Evolutionary conservation across 30 jellyfish, hydroid and myxozoan species (phyloP).

Genomic region (Chrysaora quinquecirrha): DNA sequence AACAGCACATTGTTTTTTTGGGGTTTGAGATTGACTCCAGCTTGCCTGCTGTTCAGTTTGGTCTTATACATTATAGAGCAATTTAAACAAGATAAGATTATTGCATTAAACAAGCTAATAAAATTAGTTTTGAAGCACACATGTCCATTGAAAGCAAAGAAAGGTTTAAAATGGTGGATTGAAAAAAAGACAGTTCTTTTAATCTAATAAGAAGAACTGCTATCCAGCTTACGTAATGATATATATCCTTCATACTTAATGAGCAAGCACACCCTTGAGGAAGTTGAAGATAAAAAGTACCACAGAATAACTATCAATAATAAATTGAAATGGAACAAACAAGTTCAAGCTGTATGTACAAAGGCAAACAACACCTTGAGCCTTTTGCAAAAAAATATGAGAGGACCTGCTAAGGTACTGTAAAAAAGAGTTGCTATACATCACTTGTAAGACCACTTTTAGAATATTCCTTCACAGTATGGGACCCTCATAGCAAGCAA

Average conservation of each 20-base stretch:
- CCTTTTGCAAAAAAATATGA: slow-evolving; percentile 31
- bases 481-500: slow-evolving; percentile 37
- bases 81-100: not conserved
- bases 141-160: not conserved
- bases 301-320: slow-evolving; percentile 10
- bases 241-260: too few species aligned
- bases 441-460: slow-evolving; percentile 32
- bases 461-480: not conserved
- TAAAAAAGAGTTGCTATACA: not conserved
- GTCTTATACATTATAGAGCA: not conserved
- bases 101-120: not conserved
- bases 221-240: too few species aligned
- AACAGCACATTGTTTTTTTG: slow-evolving; percentile 18
- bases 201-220: slow-evolving; percentile 17
- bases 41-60: not conserved
- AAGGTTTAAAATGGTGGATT: not conserved
- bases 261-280: slow-evolving; percentile 30
- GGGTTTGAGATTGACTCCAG: slow-evolving; percentile 15
- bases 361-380: slow-evolving; percentile 51
- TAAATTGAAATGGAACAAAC: slow-evolving; percentile 19
- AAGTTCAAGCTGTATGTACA: slow-evolving; percentile 18
- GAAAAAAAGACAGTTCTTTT: not conserved
- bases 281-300: slow-evolving; percentile 16
- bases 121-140: not conserved
- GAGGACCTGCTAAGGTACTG: slow-evolving; percentile 1